Evolutionary conservation across 2,888 invertebrate species (phyloP), one percentile per base, ranked within the genome.

Genomic region (Dorcus parallelipipedus): DNA sequence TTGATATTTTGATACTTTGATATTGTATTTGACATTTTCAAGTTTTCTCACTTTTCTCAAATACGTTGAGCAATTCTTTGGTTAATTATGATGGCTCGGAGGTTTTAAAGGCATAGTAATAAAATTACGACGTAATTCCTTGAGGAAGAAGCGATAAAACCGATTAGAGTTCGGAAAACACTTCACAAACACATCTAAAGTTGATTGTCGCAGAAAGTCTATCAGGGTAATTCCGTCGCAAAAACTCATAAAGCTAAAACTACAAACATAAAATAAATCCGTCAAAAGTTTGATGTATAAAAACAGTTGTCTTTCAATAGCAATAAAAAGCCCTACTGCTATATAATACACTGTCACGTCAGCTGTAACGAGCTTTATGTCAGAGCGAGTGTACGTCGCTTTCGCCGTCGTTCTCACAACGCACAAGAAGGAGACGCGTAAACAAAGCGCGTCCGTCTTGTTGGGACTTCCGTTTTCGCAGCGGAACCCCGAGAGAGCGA

Each of bases 251-350:
- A 45, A 45, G 45, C 14, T 45, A 45, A 9, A 45, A 45, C 45
- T 45, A 45, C 51, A 43, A 43, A 51, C 54, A 69, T 69, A 67
- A 68, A 64, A 62, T 64, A 62, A 67, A 67, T 64, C 64, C 68
- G 66, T 70, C 69, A 67, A 71, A 70, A 71, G 66, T 71, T 71
- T 69, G 69, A 69, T 68, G 70, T 67, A 71, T 62, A 71, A 71
- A 71, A 71, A 71, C 71, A 69, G 70, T 71, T 71, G 71, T 71
- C 68, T 39, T 67, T 69, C 67, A 64, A 68, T 67, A 67, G 67
- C 68, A 61, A 68, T 71, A 71, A 71, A 71, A 71, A 70, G 57
- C 58, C 61, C 62, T 41, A 62, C 62, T 58, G 60, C 63, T 60
- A 64, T 69, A 68, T 70, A 70, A 70, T 70, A 65, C 67, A 64